Conservation (phyloP, 1,140 invertebrate genomes). For the Cherax quadricarinatus region DNA sequence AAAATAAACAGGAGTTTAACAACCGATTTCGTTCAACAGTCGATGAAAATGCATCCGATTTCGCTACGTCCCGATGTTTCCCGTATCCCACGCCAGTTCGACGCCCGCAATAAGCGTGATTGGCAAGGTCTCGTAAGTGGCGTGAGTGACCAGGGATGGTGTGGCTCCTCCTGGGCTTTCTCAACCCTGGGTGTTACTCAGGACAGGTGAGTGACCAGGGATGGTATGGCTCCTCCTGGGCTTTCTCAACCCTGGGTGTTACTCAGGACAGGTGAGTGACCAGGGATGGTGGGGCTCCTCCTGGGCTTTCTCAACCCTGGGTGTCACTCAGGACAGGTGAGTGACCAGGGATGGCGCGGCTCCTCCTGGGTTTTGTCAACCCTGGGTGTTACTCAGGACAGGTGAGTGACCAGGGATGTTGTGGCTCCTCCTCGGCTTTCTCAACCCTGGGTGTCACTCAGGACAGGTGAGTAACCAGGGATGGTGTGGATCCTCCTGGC, state of each 20-base stretch:
- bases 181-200: constrained; percentile 86
- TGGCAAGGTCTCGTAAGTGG: constrained; percentile 86
- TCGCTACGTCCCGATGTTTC: background rate
- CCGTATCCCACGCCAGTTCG: constrained; percentile 84
- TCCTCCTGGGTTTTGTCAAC: constrained; percentile 95
- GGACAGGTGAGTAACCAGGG: constrained; percentile 88
- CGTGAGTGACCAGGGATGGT: constrained; percentile 91
- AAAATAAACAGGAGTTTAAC: too few species aligned
- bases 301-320: constrained; percentile 92
- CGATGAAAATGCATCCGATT: constrained; percentile 30
- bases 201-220: constrained; percentile 84
- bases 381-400: constrained; percentile 82
- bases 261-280: constrained; percentile 85
- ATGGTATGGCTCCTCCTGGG: constrained; percentile 92
- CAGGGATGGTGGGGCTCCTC: constrained; percentile 94
- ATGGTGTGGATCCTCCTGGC: constrained; percentile 95
- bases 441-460: constrained; percentile 86
- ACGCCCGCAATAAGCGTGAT: constrained; percentile 84
- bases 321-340: constrained; percentile 83
- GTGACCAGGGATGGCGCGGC: constrained; percentile 93
- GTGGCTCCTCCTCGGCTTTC: constrained; percentile 94
- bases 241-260: constrained; percentile 88
- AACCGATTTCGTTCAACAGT: background rate
- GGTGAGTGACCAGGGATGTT: constrained; percentile 92
- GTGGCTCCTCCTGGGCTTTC: constrained; percentile 94